phyloP scores from a whole-genome alignment of 2,888 invertebrate species.

The Dryadula phaetusa region DNA sequence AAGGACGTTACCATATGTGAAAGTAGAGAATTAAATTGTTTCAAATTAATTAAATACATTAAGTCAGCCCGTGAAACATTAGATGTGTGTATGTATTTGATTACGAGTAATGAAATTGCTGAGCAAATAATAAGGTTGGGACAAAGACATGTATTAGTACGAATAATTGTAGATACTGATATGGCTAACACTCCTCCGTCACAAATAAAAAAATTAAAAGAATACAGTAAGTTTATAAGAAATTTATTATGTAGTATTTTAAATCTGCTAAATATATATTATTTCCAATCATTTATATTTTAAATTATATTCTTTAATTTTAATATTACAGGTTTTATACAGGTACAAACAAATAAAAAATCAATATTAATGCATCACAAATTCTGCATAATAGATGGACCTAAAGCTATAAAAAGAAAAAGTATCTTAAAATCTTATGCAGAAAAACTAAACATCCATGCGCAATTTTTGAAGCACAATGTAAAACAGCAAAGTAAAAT shows the following conservation, averaged over 20 bases:
- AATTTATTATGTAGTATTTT: background rate
- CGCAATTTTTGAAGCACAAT: slow-evolving; percentile 56
- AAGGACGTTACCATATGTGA: slow-evolving; percentile 71
- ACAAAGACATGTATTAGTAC: slow-evolving; percentile 75
- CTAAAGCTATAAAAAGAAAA: slow-evolving; percentile 73
- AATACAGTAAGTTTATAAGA: slow-evolving; percentile 70
- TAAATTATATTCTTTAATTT: slow-evolving; percentile 24
- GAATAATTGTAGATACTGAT: slow-evolving; percentile 78
- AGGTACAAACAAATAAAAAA: slow-evolving; percentile 76
- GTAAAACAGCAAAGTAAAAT: slow-evolving; percentile 55
- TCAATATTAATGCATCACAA: slow-evolving; percentile 92
- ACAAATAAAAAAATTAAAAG: slow-evolving; percentile 74
- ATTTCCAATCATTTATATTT: background rate
- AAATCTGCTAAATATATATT: background rate
- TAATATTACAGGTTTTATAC: slow-evolving; percentile 71
- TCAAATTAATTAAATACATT: slow-evolving; percentile 76
- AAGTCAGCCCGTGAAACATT: slow-evolving; percentile 79
- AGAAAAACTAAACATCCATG: slow-evolving; percentile 73
- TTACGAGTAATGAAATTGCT: slow-evolving; percentile 76
- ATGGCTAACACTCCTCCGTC: slow-evolving; percentile 78
- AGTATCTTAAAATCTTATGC: slow-evolving; percentile 67
- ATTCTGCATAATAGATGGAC: slow-evolving; percentile 88
- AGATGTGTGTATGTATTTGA: slow-evolving; percentile 81
- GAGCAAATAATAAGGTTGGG: slow-evolving; percentile 78
- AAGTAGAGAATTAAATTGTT: slow-evolving; percentile 76